phyloP scores from a whole-genome alignment of 30 jellyfish, hydroid and myxozoan species.

The Morbakka virulenta region DNA sequence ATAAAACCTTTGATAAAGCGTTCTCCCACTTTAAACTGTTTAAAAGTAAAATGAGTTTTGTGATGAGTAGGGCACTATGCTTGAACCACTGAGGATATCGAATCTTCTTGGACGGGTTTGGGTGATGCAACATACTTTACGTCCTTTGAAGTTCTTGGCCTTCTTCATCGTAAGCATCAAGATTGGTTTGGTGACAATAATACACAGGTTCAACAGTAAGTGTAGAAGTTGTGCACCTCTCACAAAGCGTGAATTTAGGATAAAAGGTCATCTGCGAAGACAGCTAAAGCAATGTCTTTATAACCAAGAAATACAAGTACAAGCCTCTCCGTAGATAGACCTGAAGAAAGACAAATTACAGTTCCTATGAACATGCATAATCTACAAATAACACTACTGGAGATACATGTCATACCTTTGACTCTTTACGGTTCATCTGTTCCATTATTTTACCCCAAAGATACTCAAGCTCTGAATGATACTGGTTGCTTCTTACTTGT shows the following conservation, averaged over 20 bases:
- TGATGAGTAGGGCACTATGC: neutral
- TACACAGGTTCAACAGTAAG: neutral
- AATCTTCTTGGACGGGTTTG: neutral
- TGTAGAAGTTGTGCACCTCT: neutral
- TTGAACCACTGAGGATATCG: neutral
- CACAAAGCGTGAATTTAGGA: neutral
- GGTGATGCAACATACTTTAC: neutral
- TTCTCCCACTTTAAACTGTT: neutral
- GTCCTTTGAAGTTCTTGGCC: neutral
- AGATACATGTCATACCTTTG: slow-evolving; percentile 13
- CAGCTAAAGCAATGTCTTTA: too few relatives aligned
- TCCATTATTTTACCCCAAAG: slow-evolving; percentile 81
- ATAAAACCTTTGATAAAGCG: too few relatives aligned
- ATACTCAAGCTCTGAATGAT: slow-evolving; percentile 85
- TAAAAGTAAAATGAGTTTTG: neutral
- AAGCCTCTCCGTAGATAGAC: too few relatives aligned
- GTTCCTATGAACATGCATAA: too few relatives aligned
- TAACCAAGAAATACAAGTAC: too few relatives aligned
- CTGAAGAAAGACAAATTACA: too few relatives aligned
- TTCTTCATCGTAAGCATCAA: neutral
- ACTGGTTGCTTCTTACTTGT: slow-evolving; percentile 81
- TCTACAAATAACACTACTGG: too few relatives aligned
- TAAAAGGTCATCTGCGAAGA: neutral
- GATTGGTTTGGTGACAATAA: neutral
- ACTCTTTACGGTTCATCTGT: slow-evolving; percentile 57